These are phyloP conservation scores for Maconellicoccus hirsutus DNA, from an alignment of 1,140 invertebrate genomes.

Conservation along the genomic window DNA sequence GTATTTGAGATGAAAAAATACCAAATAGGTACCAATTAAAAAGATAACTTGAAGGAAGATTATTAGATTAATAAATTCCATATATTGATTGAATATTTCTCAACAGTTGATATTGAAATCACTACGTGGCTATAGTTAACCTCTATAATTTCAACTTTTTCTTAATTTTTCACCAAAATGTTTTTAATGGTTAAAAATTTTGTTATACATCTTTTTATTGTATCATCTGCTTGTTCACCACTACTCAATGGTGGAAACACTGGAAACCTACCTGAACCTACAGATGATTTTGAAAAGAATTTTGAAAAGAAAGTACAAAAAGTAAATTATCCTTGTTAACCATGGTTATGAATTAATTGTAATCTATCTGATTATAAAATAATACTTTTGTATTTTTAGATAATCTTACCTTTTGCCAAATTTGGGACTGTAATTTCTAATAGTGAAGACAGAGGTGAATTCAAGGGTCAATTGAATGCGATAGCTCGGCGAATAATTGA, in stretches of 20 bases:
- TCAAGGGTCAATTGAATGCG: too few relatives aligned
- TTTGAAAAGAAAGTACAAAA: neutral
- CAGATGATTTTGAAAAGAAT: neutral
- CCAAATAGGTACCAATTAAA: neutral
- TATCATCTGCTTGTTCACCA: neutral
- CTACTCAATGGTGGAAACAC: neutral
- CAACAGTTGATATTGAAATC: neutral
- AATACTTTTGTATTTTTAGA: neutral
- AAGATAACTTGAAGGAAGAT: neutral
- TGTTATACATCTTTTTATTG: neutral
- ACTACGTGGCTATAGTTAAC: neutral
- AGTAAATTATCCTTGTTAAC: neutral
- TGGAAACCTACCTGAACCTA: too few relatives aligned
- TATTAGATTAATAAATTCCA: slow-evolving; percentile 1
- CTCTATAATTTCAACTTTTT: neutral
- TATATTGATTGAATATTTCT: neutral
- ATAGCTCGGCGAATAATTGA: too few relatives aligned
- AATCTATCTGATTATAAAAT: neutral
- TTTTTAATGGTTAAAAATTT: neutral
- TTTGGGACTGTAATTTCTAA: neutral
- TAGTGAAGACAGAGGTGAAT: neutral
- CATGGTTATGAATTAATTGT: neutral
- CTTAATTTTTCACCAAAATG: neutral
- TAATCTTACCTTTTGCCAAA: neutral
- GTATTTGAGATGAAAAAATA: neutral